phyloP scores from a whole-genome alignment of 2,113 vertebrate species.

The Spheniscus mendiculus region DNA sequence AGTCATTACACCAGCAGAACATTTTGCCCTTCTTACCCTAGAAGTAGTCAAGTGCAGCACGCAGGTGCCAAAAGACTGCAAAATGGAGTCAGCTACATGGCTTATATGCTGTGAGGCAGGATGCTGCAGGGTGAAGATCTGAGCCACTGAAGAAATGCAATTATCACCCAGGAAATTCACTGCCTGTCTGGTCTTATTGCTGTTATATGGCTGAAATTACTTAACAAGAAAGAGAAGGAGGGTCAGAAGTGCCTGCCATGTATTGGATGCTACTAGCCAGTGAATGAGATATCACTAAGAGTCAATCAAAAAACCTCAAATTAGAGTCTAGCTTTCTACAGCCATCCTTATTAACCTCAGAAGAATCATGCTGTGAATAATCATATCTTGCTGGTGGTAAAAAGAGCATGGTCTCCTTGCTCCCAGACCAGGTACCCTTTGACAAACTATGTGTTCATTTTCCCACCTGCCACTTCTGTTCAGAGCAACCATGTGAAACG shows the following conservation, averaged over 20 bases:
- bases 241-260: conserved; percentile 1
- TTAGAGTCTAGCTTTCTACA: conserved; percentile 12
- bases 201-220: not conserved
- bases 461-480: conserved; percentile 43
- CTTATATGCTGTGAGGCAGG: not conserved
- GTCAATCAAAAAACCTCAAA: conserved; percentile 12
- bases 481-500: not conserved
- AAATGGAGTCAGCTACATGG: not conserved
- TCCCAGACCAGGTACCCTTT: conserved; percentile 8
- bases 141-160: not conserved
- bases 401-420: not conserved
- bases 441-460: conserved; percentile 13
- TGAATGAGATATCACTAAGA: conserved; percentile 3
- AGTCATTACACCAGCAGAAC: not conserved
- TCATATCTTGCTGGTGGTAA: conserved; percentile 13
- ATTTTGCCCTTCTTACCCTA: not conserved
- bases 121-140: not conserved
- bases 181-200: conserved; percentile 4
- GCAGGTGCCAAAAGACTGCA: not conserved
- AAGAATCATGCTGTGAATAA: conserved; percentile 29
- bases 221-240: conserved; percentile 19
- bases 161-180: conserved; percentile 30
- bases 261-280: conserved; percentile 14
- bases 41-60: not conserved
- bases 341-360: conserved; percentile 33